Conservation (phyloP, 64 coral and sea anemone species). For the Cladopsammia gracilis region DNA sequence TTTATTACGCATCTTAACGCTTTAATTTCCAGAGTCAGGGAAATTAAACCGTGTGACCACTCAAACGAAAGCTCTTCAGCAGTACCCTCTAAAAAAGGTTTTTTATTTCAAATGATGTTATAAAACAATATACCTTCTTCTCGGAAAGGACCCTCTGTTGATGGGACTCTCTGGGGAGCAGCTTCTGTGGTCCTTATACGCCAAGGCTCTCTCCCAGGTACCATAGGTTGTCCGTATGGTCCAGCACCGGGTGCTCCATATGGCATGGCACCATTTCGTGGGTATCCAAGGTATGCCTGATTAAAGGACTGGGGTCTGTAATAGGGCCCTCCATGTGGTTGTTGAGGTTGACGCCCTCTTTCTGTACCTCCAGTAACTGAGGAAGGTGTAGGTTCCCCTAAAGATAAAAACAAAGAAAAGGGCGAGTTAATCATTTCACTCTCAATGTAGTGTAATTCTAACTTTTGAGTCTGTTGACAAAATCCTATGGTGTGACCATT, state of each 20-base stretch:
- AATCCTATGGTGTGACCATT: too few species aligned
- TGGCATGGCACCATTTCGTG: slow-evolving; percentile 15
- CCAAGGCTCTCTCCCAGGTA: slow-evolving; percentile 47
- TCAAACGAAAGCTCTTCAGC: too few species aligned
- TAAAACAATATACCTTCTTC: slow-evolving; percentile 25
- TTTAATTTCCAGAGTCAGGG: too few species aligned
- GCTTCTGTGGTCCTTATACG: slow-evolving; percentile 37
- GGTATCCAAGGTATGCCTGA: slow-evolving; percentile 48
- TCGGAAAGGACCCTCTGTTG: neutral
- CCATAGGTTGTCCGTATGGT: slow-evolving; percentile 37
- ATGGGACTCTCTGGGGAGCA: slow-evolving; percentile 9
- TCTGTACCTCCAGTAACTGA: slow-evolving; percentile 66
- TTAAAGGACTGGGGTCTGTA: slow-evolving; percentile 62
- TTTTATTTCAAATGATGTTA: neutral
- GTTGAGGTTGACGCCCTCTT: slow-evolving; percentile 61
- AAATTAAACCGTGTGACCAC: too few species aligned
- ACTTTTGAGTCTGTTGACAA: too few species aligned
- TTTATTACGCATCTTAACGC: neutral
- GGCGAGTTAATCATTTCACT: neutral
- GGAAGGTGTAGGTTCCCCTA: slow-evolving; percentile 86
- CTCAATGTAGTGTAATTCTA: too few species aligned
- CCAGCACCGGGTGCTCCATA: slow-evolving; percentile 24
- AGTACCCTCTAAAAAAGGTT: too few species aligned
- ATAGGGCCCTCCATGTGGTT: slow-evolving; percentile 4
- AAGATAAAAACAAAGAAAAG: neutral